Evolutionary conservation across 2,888 invertebrate species (phyloP), one percentile per base, ranked within the genome.

Genomic region (Chrysopilus asiliformis): DNA sequence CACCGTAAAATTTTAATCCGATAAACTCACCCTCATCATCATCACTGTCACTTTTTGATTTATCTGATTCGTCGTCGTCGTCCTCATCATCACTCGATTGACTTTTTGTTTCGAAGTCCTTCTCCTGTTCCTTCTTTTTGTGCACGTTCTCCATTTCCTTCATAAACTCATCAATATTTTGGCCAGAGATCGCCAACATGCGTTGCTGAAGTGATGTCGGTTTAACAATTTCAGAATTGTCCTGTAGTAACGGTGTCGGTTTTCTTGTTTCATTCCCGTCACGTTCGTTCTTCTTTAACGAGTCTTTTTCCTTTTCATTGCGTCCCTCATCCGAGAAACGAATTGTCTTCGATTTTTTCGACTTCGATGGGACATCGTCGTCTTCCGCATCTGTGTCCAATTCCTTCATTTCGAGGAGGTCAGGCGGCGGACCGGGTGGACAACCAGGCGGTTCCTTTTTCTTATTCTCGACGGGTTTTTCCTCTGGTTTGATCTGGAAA

Each of bases 151-250:
- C 86, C 84, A 84, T 86, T 68, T 89, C 89, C 53, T 85, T 81
- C 84, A 89, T 87, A 49, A 89, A 89, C 44, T 84, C 83, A 49
- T 90, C 90, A 14, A 90, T 83, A 52, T 89, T 87, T 64, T 91
- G 89, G 2, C 89, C 87, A 9, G 86, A 84, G 52, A 87, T 71
- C n/a, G 79, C 80, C 50, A 87, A 65, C 85, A 87, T 87, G 47
- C 83, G 77, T 50, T 86, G 83, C 53, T 89, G 87, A 20, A 89
- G 57, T 1, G 81, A 76, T 1, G 81, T 82, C 0, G 83, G 82
- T 54, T 81, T 81, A 6, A 44, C 45, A 30, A 50, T 43, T 49
- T 46, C 39, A 48, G 45, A 46, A 4, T n/a, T 87, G 47, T 83
- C 77, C 50, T 86, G 83, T 53, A 89, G 87, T 22, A 89, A 57